phyloP scores from a whole-genome alignment of 2,888 invertebrate species.

The Pteria penguin region DNA sequence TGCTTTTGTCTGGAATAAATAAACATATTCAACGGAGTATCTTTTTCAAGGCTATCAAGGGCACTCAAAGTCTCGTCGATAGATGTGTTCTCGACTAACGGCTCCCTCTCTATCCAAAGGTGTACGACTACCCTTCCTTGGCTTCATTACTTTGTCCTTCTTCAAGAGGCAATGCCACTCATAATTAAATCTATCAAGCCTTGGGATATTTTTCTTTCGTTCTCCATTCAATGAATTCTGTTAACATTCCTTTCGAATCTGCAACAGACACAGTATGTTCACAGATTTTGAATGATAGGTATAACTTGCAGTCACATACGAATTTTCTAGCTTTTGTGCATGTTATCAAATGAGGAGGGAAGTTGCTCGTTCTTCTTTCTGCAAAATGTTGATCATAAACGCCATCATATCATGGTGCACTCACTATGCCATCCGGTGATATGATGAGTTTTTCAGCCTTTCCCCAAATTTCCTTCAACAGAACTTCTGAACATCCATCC shows the following conservation, averaged over 20 bases:
- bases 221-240: constrained; percentile 1
- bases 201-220: neutral
- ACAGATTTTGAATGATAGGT: neutral
- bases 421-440: neutral
- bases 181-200: neutral
- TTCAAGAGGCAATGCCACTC: neutral
- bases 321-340: neutral
- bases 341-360: constrained; percentile 1
- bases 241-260: neutral
- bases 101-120: neutral
- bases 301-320: neutral
- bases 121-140: neutral
- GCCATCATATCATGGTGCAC: neutral
- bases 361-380: neutral
- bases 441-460: neutral
- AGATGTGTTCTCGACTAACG: neutral
- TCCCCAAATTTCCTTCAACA: neutral
- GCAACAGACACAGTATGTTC: neutral
- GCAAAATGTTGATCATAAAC: neutral
- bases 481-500: neutral
- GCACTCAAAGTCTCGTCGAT: neutral
- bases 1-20: constrained; percentile 8
- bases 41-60: neutral
- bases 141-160: neutral
- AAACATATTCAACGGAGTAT: neutral